These are phyloP conservation scores for Myotis daubentonii DNA, from an alignment of 2,797 vertebrate species.

Conservation along the genomic window DNA sequence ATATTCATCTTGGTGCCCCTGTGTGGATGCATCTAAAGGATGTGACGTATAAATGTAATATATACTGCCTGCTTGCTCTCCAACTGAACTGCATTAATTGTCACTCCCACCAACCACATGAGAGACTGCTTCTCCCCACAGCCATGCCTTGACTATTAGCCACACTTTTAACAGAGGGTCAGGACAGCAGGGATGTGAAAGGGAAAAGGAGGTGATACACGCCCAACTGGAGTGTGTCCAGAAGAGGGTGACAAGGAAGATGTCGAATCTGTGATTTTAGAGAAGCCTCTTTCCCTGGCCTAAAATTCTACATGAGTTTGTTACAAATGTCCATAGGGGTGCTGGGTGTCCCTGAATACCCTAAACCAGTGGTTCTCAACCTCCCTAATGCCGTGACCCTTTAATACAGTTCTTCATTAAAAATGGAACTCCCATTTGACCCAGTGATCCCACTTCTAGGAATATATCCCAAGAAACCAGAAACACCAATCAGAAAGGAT, in stretches of 20 bases:
- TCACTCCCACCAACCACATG: neutral
- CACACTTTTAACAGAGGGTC: neutral
- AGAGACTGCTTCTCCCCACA: neutral
- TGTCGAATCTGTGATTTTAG: neutral
- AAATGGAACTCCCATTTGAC: too few species aligned
- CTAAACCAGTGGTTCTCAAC: neutral
- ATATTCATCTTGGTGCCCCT: neutral
- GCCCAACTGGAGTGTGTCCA: neutral
- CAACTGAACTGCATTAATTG: neutral
- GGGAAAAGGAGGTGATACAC: neutral
- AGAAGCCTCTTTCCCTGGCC: neutral
- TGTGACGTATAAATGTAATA: neutral
- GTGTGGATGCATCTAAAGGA: neutral
- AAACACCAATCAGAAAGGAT: too few species aligned
- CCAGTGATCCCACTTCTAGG: too few species aligned
- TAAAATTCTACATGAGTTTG: neutral
- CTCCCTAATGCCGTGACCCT: too few species aligned
- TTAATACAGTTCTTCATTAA: too few species aligned
- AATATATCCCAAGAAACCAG: too few species aligned
- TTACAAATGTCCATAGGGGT: neutral
- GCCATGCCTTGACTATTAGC: neutral
- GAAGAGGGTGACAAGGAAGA: conserved; percentile 17
- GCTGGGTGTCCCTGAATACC: neutral
- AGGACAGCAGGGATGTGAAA: neutral
- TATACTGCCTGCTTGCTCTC: neutral